Conservation (phyloP, 2,888 invertebrate genomes). For the Dasypogon diadema region DNA sequence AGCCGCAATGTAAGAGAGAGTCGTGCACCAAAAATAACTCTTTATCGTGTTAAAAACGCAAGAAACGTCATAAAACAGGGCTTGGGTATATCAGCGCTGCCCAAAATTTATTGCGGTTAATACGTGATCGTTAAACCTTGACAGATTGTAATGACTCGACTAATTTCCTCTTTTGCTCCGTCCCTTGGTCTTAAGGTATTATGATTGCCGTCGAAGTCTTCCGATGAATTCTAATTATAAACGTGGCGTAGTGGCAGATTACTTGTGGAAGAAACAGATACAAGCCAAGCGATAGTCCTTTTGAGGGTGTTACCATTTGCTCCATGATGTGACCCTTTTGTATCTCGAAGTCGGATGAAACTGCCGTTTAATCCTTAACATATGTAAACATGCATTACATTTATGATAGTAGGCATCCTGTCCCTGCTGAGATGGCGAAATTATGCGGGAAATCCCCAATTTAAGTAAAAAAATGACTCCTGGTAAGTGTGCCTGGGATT, state of each 20-base stretch:
- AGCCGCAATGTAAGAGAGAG: neutral
- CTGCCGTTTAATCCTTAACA: constrained; percentile 25
- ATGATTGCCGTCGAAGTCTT: constrained; percentile 2
- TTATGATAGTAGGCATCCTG: neutral
- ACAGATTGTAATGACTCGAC: constrained; percentile 48
- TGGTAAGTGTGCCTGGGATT: constrained; percentile 54
- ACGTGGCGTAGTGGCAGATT: no score
- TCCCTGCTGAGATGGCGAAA: constrained; percentile 49
- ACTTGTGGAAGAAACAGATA: no score
- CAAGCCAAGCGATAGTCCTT: neutral
- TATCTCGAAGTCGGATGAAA: neutral
- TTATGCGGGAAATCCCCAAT: constrained; percentile 54
- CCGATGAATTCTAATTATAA: constrained; percentile 47
- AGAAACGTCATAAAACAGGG: constrained; percentile 37
- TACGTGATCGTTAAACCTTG: constrained; percentile 51
- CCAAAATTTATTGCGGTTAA: constrained; percentile 49
- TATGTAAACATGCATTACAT: constrained; percentile 43
- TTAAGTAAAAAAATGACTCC: constrained; percentile 50
- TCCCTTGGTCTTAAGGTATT: constrained; percentile 14
- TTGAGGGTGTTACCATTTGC: neutral
- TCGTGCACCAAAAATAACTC: constrained; percentile 48
- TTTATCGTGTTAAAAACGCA: constrained; percentile 39
- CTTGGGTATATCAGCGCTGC: neutral
- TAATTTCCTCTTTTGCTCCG: constrained; percentile 24
- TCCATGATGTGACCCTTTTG: neutral